Conservation (phyloP, 2,797 vertebrate species). For the Fistularia commersonii region DNA sequence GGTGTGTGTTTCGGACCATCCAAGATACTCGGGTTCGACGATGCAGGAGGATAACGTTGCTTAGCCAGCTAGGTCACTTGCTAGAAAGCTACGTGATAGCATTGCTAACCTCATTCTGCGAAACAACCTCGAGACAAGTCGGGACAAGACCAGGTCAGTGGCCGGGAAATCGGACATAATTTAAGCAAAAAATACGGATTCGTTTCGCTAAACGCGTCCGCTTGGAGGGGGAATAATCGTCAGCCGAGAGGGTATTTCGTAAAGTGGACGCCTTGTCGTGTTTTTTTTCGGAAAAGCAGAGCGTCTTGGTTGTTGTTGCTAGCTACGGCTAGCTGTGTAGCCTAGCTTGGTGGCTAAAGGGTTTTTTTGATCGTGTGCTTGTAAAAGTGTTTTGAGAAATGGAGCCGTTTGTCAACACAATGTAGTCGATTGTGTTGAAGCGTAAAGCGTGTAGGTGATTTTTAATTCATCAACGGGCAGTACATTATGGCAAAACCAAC, state of each 20-base stretch:
- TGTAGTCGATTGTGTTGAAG: too few relatives aligned
- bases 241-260: neutral
- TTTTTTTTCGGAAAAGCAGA: conserved; percentile 12
- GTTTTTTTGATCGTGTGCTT: neutral
- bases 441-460: too few relatives aligned
- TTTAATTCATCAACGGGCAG: too few relatives aligned
- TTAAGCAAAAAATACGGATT: neutral
- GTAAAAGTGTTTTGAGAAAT: neutral
- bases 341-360: conserved; percentile 8
- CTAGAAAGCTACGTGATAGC: conserved; percentile 62
- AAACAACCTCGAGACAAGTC: conserved; percentile 82
- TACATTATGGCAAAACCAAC: too few relatives aligned
- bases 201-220: neutral
- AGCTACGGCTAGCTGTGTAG: conserved; percentile 31
- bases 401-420: too few relatives aligned
- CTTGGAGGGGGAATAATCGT: neutral
- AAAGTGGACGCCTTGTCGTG: conserved; percentile 9
- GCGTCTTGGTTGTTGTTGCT: conserved; percentile 45
- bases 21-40: conserved; percentile 27
- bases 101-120: conserved; percentile 70
- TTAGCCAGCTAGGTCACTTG: conserved; percentile 57
- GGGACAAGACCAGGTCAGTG: conserved; percentile 83
- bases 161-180: conserved; percentile 10
- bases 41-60: conserved; percentile 46
- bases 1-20: conserved; percentile 9